Evolutionary conservation across 2,888 invertebrate species (phyloP).

Genomic region (Napeogenes sylphis): DNA sequence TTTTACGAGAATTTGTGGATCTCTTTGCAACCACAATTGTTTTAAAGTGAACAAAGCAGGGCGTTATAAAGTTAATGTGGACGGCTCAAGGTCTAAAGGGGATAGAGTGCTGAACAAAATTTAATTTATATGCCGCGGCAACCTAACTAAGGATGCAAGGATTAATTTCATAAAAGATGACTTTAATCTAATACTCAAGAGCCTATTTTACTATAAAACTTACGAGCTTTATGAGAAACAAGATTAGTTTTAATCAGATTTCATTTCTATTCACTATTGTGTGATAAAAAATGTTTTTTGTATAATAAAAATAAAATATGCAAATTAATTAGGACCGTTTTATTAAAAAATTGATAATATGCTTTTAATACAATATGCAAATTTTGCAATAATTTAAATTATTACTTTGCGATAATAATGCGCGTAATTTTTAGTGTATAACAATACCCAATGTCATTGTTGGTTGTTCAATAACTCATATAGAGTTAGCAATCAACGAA

Average conservation of each 20-base stretch:
- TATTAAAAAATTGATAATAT: not conserved
- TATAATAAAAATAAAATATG: not conserved
- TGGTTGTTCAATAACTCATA: constrained; percentile 46
- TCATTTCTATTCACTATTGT: too few species aligned
- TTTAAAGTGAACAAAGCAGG: constrained; percentile 44
- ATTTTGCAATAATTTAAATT: constrained; percentile 45
- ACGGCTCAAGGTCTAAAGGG: constrained; percentile 40
- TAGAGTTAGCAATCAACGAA: constrained; percentile 34
- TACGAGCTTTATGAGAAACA: constrained; percentile 10
- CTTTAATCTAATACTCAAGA: constrained; percentile 29
- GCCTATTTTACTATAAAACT: constrained; percentile 21
- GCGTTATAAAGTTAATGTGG: constrained; percentile 48
- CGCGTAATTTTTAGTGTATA: constrained; percentile 53
- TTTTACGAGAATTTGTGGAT: constrained; percentile 52
- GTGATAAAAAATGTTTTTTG: not conserved
- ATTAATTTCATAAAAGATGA: constrained; percentile 32
- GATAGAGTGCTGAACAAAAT: constrained; percentile 42
- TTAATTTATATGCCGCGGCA: constrained; percentile 36
- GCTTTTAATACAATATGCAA: constrained; percentile 9
- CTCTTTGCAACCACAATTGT: constrained; percentile 50
- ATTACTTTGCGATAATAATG: constrained; percentile 51
- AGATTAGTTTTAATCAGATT: not conserved
- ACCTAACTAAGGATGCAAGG: constrained; percentile 30
- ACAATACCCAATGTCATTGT: constrained; percentile 41
- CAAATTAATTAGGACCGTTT: not conserved